A percentile compares a stretch with the other conserved stretches of the same genome.
phyloP scores from a whole-genome alignment of 2,888 invertebrate genomes.

The Anarsia innoxiella region DNA sequence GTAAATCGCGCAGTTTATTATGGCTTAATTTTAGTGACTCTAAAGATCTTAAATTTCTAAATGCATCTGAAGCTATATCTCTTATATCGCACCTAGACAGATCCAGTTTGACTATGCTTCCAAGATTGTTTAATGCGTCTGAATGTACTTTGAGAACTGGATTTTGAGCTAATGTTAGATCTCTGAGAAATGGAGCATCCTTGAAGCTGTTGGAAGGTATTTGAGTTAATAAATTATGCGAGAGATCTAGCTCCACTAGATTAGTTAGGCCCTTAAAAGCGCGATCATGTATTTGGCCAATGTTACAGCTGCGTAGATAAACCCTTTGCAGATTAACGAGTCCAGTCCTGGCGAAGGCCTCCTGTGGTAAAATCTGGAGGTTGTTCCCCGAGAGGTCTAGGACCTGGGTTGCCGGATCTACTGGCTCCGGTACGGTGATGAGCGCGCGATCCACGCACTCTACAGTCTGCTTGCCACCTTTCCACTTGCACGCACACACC shows the following conservation, averaged over 20 bases:
- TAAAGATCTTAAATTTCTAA: slow-evolving; percentile 83
- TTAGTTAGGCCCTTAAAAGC: slow-evolving; percentile 92
- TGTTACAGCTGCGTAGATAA: slow-evolving; percentile 87
- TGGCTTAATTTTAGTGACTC: slow-evolving; percentile 88
- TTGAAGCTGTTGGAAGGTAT: slow-evolving; percentile 87
- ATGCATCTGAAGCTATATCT: slow-evolving; percentile 81
- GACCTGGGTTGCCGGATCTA: slow-evolving; percentile 93
- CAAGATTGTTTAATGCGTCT: slow-evolving; percentile 83
- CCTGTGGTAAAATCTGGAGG: slow-evolving; percentile 86
- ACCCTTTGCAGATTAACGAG: slow-evolving; percentile 91
- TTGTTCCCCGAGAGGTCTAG: slow-evolving; percentile 92
- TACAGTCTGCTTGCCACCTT: slow-evolving; percentile 93
- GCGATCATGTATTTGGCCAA: slow-evolving; percentile 88
- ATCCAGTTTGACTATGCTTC: slow-evolving; percentile 87
- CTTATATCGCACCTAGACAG: slow-evolving; percentile 88
- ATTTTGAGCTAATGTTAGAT: slow-evolving; percentile 86
- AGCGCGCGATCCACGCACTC: slow-evolving; percentile 90
- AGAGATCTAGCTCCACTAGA: slow-evolving; percentile 91
- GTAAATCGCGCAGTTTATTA: slow-evolving; percentile 84
- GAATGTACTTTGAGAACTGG: slow-evolving; percentile 87
- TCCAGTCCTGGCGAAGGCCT: slow-evolving; percentile 87
- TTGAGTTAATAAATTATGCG: slow-evolving; percentile 85
- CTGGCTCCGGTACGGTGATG: slow-evolving; percentile 88
- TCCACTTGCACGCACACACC: slow-evolving; percentile 94
- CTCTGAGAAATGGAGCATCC: slow-evolving; percentile 87